Conservation (phyloP, 2,113 vertebrate species). For the Atherinomorus stipes region DNA sequence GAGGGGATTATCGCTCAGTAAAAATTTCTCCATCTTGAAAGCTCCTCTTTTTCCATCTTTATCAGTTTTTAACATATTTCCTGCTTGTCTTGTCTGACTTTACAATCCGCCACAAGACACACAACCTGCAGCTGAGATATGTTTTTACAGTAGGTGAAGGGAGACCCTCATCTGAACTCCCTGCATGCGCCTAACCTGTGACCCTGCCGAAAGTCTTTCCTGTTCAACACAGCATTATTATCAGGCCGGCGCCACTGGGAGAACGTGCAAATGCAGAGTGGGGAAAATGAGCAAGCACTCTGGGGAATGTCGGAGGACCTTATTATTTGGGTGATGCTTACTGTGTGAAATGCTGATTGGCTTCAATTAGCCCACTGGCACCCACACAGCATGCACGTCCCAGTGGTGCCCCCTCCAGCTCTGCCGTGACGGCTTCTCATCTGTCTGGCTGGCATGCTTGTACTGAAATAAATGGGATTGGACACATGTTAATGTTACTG, state of each 20-base stretch:
- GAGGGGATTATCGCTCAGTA: slow-evolving; percentile 61
- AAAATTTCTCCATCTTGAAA: slow-evolving; percentile 54
- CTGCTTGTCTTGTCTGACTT: slow-evolving; percentile 35
- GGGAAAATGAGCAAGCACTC: slow-evolving; percentile 38
- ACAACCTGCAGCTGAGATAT: slow-evolving; percentile 12
- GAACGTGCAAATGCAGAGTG: neutral
- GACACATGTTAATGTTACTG: slow-evolving; percentile 31
- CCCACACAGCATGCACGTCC: slow-evolving; percentile 57
- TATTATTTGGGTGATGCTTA: slow-evolving; percentile 36
- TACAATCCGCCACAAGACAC: neutral
- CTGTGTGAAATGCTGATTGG: slow-evolving; percentile 66
- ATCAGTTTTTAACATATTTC: slow-evolving; percentile 27
- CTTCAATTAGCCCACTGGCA: slow-evolving; percentile 68
- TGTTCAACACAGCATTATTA: slow-evolving; percentile 1
- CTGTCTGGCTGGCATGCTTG: slow-evolving; percentile 34
- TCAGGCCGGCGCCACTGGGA: slow-evolving; percentile 13
- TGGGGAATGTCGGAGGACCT: slow-evolving; percentile 51
- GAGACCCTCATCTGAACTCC: slow-evolving; percentile 31
- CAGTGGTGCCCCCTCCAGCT: slow-evolving; percentile 42
- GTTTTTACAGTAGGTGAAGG: neutral
- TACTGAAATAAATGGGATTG: slow-evolving; percentile 33
- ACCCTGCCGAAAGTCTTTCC: slow-evolving; percentile 3
- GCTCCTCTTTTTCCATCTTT: slow-evolving; percentile 32
- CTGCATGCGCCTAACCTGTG: neutral
- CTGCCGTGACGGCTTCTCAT: slow-evolving; percentile 42